These are phyloP conservation scores for Melanotaenia boesemani DNA, from an alignment of 2,797 vertebrate genomes.

Conservation along the genomic window DNA sequence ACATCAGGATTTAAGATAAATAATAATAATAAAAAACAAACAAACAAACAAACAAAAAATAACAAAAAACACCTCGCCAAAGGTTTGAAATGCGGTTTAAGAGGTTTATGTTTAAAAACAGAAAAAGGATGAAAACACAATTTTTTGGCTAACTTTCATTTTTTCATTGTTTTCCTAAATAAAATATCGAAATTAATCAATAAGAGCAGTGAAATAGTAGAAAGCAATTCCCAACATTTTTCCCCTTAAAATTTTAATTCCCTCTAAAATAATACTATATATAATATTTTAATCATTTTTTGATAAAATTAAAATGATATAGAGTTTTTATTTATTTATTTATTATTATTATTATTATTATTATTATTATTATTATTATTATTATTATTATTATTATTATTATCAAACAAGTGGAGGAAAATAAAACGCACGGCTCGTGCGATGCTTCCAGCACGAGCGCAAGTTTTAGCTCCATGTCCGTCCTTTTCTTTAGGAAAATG, in stretches of 20 bases:
- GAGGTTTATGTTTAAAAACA: neutral
- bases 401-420: neutral
- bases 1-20: no score
- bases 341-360: no score
- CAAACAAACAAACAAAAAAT: no score
- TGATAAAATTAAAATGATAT: no score
- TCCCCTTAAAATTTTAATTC: neutral
- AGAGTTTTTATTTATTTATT: no score
- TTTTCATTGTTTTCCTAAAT: no score
- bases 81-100: neutral
- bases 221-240: neutral
- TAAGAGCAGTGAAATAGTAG: neutral
- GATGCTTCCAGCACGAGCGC: neutral
- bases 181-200: neutral
- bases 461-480: neutral
- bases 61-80: neutral
- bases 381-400: neutral
- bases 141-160: neutral
- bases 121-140: neutral
- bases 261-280: neutral
- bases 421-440: neutral
- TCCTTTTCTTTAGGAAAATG: neutral
- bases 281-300: no score
- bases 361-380: no score
- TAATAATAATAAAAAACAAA: no score